These are phyloP conservation scores for Drosophila leontia DNA, from an alignment of 1,140 invertebrate genomes.

Conservation along the genomic window DNA sequence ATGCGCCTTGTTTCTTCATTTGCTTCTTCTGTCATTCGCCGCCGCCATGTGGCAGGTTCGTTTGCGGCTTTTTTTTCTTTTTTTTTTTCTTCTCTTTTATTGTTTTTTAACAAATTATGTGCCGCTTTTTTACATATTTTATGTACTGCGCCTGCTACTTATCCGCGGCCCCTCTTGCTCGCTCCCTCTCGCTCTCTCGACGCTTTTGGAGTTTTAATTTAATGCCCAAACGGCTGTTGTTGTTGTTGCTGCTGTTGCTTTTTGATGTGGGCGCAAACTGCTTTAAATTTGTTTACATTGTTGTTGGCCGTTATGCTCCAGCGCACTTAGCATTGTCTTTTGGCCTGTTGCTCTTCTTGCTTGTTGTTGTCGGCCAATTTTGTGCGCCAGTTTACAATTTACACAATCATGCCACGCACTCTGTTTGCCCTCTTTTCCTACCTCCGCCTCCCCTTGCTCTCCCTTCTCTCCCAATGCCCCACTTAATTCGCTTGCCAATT, in stretches of 20 bases:
- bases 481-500: slow-evolving; percentile 56
- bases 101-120: slow-evolving; percentile 75
- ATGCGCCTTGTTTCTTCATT: slow-evolving; percentile 1
- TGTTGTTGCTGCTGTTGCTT: slow-evolving; percentile 44
- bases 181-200: slow-evolving; percentile 6
- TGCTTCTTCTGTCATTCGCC: slow-evolving; percentile 17
- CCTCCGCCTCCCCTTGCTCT: not conserved
- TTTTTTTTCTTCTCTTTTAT: slow-evolving; percentile 23
- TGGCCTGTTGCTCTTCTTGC: slow-evolving; percentile 7
- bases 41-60: slow-evolving; percentile 53
- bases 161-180: slow-evolving; percentile 18
- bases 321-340: slow-evolving; percentile 65
- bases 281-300: slow-evolving; percentile 78
- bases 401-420: slow-evolving; percentile 69
- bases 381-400: slow-evolving; percentile 58
- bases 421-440: slow-evolving; percentile 16
- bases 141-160: slow-evolving; percentile 52
- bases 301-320: slow-evolving; percentile 65
- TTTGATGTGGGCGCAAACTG: slow-evolving; percentile 77
- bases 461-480: slow-evolving; percentile 31
- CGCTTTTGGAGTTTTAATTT: slow-evolving; percentile 60
- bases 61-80: slow-evolving; percentile 42
- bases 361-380: slow-evolving; percentile 37
- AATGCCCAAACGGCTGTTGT: slow-evolving; percentile 62
- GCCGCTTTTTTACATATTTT: slow-evolving; percentile 65